A percentile compares a stretch with the other conserved stretches of the same genome.
Conservation (phyloP, 2,113 vertebrate species). For the Gasterosteus aculeatus region DNA sequence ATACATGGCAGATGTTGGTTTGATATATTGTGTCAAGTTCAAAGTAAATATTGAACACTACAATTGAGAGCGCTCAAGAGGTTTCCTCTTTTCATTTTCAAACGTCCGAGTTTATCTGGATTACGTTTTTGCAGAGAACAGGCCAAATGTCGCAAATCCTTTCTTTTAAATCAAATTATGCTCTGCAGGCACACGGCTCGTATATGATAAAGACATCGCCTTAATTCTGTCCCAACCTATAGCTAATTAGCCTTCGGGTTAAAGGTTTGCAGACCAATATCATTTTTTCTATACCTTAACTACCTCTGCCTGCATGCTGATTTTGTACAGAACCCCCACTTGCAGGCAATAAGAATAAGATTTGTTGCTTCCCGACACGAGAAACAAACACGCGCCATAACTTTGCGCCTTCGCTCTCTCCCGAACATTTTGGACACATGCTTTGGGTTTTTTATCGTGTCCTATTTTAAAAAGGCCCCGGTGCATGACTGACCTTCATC, state of each 20-base stretch:
- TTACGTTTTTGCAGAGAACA: neutral
- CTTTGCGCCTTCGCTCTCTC: conserved; percentile 44
- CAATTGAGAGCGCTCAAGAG: neutral
- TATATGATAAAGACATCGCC: conserved; percentile 26
- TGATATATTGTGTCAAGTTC: conserved; percentile 4
- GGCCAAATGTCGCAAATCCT: neutral
- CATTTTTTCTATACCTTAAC: neutral
- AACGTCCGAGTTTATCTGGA: conserved; percentile 4
- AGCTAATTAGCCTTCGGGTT: neutral
- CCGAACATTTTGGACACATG: conserved; percentile 39
- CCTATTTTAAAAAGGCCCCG: conserved; percentile 53
- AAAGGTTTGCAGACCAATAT: neutral
- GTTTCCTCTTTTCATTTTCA: conserved; percentile 4
- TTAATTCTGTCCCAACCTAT: conserved; percentile 21
- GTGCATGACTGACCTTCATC: conserved; percentile 59
- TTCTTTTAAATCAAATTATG: conserved; percentile 20
- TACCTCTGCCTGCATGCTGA: neutral
- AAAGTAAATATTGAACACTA: conserved; percentile 9
- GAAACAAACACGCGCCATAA: conserved; percentile 61
- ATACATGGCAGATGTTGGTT: neutral
- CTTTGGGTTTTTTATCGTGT: conserved; percentile 53
- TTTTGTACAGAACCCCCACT: conserved; percentile 25
- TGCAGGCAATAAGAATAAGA: conserved; percentile 55
- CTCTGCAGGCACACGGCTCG: neutral
- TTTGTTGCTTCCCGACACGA: conserved; percentile 71